Percentiles rank a stretch among this genome's conserved stretches.
Evolutionary conservation across 2,888 invertebrate genomes (phyloP).

Genomic region (Lamproptera curius): DNA sequence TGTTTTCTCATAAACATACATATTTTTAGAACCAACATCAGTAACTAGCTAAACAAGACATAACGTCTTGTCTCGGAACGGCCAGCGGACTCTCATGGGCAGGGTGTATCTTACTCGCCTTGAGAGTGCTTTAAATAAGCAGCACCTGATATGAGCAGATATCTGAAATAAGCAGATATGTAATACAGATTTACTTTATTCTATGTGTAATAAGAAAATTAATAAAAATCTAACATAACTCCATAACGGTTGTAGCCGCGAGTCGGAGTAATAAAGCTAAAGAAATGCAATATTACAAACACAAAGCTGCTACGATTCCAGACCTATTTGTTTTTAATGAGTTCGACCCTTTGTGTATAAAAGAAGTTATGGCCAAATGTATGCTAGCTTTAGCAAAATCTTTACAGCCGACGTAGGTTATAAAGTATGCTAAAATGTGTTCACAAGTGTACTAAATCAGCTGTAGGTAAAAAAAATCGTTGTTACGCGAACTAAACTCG

Average conservation of each 20-base stretch:
- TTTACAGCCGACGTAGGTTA: neutral
- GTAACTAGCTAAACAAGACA: no score
- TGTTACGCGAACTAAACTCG: no score
- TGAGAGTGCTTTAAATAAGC: neutral
- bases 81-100: no score
- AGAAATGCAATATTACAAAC: constrained; percentile 28
- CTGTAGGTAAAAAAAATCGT: no score
- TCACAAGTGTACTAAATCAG: no score
- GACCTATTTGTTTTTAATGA: constrained; percentile 22
- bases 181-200: neutral
- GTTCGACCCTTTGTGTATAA: constrained; percentile 26
- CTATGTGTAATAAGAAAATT: neutral
- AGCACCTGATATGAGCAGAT: neutral
- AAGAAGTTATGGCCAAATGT: constrained; percentile 2
- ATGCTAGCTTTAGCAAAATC: neutral
- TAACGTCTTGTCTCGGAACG: no score
- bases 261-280: constrained; percentile 19
- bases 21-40: no score
- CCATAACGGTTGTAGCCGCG: neutral
- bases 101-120: neutral
- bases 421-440: no score
- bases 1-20: no score
- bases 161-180: neutral
- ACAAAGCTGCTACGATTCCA: constrained; percentile 27
- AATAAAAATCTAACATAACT: neutral